Conservation (phyloP, 2,888 invertebrate genomes). For the Noctua janthina region DNA sequence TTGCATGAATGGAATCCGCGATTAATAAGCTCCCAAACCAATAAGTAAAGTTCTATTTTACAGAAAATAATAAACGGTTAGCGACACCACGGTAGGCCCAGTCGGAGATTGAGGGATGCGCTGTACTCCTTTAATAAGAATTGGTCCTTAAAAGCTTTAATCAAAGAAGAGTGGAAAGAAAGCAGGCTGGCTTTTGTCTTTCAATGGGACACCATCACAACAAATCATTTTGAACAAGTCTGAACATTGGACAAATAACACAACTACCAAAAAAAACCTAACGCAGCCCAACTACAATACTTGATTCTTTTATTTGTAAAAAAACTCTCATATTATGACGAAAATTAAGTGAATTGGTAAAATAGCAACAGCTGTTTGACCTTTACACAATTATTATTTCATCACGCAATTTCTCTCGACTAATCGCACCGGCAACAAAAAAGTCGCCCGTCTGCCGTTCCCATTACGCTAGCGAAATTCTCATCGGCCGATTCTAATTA, state of each 20-base stretch:
- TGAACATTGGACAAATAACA: not conserved
- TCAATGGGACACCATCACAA: not conserved
- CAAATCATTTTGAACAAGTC: not conserved
- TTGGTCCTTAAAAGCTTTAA: not conserved
- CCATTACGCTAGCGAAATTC: conserved; percentile 68
- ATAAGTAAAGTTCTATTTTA: not conserved
- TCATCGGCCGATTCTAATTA: conserved; percentile 83
- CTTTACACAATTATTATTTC: not conserved
- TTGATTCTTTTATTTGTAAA: not conserved
- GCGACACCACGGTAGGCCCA: not conserved
- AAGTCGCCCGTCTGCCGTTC: conserved; percentile 60
- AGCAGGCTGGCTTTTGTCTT: not conserved
- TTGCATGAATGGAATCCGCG: not conserved
- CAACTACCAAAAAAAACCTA: not conserved
- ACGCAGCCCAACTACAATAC: not conserved
- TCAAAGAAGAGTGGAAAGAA: not conserved
- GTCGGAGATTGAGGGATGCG: not conserved
- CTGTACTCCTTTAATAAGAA: not conserved
- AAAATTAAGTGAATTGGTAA: not conserved
- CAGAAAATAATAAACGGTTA: not conserved
- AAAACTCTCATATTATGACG: not conserved
- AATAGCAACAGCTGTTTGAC: not conserved
- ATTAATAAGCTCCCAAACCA: not conserved
- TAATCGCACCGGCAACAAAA: conserved; percentile 28
- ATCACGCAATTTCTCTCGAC: not conserved